phyloP scores from a whole-genome alignment of 2,113 vertebrate species.

The Scomber scombrus region DNA sequence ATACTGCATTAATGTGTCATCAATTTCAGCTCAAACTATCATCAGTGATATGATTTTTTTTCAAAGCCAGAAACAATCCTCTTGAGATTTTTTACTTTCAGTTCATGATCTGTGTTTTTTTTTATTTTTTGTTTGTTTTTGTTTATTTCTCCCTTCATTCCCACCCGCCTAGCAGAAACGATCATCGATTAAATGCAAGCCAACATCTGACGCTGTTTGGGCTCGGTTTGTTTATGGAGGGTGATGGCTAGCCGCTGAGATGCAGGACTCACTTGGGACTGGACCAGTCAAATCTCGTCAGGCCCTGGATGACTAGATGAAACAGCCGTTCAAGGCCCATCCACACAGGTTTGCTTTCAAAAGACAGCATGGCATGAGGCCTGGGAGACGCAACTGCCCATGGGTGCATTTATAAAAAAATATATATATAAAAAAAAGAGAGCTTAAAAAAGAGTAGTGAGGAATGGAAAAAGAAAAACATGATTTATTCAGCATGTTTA shows the following conservation, averaged over 20 bases:
- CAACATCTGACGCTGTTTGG: conserved; percentile 76
- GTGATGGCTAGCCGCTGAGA: conserved; percentile 77
- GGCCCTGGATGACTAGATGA: conserved; percentile 80
- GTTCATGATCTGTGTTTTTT: conserved; percentile 23
- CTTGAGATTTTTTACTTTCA: conserved; percentile 28
- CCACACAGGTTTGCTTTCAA: conserved; percentile 83
- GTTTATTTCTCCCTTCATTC: conserved; percentile 17
- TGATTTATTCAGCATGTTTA: conserved; percentile 89
- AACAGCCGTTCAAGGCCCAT: conserved; percentile 82
- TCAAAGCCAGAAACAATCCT: conserved; percentile 29
- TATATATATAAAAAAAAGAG: conserved; percentile 38
- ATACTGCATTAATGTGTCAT: conserved; percentile 11
- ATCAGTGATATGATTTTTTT: conserved; percentile 34
- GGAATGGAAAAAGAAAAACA: conserved; percentile 69
- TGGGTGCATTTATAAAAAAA: conserved; percentile 76
- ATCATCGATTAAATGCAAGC: conserved; percentile 65
- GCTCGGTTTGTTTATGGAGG: conserved; percentile 76
- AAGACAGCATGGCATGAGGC: conserved; percentile 78
- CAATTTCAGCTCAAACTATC: conserved; percentile 28
- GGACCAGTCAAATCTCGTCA: conserved; percentile 83
- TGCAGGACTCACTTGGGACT: conserved; percentile 79
- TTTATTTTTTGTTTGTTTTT: conserved; percentile 15
- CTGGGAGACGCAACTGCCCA: conserved; percentile 75
- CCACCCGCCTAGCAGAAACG: conserved; percentile 39
- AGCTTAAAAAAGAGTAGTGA: conserved; percentile 29